phyloP scores from a whole-genome alignment of 2,113 vertebrate species.

The Paracanthobrama guichenoti region DNA sequence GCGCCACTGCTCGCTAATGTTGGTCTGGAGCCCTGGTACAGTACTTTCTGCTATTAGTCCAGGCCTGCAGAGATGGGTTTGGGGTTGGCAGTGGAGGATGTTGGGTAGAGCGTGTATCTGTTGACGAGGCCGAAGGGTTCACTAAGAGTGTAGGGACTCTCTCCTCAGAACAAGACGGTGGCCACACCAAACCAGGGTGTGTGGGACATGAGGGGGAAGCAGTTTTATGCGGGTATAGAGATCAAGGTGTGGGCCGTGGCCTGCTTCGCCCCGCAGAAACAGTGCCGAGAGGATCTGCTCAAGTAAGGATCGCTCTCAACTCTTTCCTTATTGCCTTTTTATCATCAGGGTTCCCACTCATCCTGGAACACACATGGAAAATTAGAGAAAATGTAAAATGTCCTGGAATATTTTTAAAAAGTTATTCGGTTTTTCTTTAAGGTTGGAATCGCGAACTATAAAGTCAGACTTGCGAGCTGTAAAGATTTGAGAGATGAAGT shows the following conservation, averaged over 20 bases:
- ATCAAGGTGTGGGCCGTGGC: constrained; percentile 99
- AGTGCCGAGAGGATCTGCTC: constrained; percentile 95
- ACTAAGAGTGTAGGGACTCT: constrained; percentile 80
- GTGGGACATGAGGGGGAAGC: constrained; percentile 99
- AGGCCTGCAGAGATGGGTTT: background rate
- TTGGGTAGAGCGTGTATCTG: constrained; percentile 48
- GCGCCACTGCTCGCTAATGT: too few species aligned
- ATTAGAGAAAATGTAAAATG: too few species aligned
- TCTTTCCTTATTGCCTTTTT: too few species aligned
- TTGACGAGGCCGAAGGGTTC: constrained; percentile 66
- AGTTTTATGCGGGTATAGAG: constrained; percentile 98
- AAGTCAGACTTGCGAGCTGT: too few species aligned
- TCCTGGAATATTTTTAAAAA: too few species aligned
- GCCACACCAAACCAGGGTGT: constrained; percentile 99
- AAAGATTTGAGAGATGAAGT: too few species aligned
- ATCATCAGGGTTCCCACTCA: too few species aligned
- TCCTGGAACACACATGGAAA: too few species aligned
- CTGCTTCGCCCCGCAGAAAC: constrained; percentile 98
- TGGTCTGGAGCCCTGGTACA: too few species aligned
- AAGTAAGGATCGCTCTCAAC: constrained; percentile 80
- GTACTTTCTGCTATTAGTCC: background rate
- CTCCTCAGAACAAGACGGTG: constrained; percentile 95
- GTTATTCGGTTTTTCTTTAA: too few species aligned
- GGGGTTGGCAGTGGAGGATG: background rate
- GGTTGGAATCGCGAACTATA: too few species aligned